phyloP scores from a whole-genome alignment of 37 sponge, comb jelly and placozoan genomes.

The Chondrilla cf. caribensis region DNA sequence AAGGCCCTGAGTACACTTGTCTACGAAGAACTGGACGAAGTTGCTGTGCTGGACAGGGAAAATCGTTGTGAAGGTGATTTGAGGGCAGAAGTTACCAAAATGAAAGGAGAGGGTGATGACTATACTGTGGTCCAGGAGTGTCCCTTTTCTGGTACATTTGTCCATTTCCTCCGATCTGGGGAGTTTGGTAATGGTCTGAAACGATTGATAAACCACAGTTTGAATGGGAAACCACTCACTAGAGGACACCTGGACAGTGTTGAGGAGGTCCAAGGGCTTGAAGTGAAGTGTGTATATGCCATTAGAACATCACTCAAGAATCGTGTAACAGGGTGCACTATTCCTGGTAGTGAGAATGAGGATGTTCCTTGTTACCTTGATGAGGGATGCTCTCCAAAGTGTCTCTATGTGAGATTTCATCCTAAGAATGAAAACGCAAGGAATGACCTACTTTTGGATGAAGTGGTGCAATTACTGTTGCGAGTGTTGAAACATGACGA shows the following conservation, averaged over 20 bases:
- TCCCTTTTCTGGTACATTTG: background rate
- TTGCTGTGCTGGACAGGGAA: background rate
- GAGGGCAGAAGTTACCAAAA: background rate
- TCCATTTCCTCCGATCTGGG: background rate
- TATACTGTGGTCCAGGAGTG: background rate
- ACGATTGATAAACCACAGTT: background rate
- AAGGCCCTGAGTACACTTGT: conserved; percentile 31
- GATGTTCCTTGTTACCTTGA: conserved; percentile 8
- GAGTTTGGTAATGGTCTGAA: conserved; percentile 13
- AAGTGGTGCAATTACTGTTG: background rate
- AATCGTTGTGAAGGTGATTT: conserved; percentile 33
- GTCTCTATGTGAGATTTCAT: conserved; percentile 13
- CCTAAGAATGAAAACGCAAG: background rate
- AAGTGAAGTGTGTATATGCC: conserved; percentile 11
- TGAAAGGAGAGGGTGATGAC: background rate
- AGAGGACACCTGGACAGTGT: background rate
- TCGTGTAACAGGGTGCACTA: background rate
- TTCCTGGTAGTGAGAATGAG: background rate
- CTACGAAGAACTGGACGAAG: conserved; percentile 32
- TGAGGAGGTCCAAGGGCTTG: background rate
- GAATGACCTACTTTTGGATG: background rate
- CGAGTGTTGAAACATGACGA: background rate
- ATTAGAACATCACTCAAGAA: background rate
- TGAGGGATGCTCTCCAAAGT: background rate
- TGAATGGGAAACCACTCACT: background rate